Evolutionary conservation across 2,113 vertebrate genomes (phyloP), one percentile per base, ranked within the genome.

Genomic region (Clarias gariepinus): DNA sequence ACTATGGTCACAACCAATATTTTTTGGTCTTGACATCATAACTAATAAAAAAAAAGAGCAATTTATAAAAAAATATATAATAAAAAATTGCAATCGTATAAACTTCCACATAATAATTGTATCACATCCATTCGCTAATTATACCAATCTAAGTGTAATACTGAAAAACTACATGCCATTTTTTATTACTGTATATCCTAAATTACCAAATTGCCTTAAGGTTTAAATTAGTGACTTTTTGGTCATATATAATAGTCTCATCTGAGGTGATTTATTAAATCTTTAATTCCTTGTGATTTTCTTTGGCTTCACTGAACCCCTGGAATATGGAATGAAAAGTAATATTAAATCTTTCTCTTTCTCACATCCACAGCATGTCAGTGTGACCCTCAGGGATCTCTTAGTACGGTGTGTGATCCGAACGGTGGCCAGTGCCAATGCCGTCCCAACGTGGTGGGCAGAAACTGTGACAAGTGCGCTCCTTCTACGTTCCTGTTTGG

Each of bases 391-490:
- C 98, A 99, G 92, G 98, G 98, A 33, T 99, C 98, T 0, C 91
- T 99, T 81, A 99, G 98, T 91, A 97, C 96, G 0, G 96, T 99
- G 85, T 99, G 98, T 0, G 95, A 99, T 85, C 95, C 98, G 73
- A 97, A 63, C 0, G 98, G 98, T 79, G 98, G 98, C 36, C 97
- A 98, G 89, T 99, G 98, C 90, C 96, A 95, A 83, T 99, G 98
- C 89, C 97, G 97, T 0, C 95, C 95, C 3, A 97, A 98, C 0
- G 96, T 99, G 5, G 95, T 96, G 0, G 98, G 98, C 80, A 96
- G 96, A 84, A 97, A 95, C 87, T 99, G 98, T 0, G 92, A 99
- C 94, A 92, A 88, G 86, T 99, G 98, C 12, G 94, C 96, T 28
- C 96, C 97, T 0, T 94, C 96, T 58, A 99, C 97, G 1, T 99